These are phyloP conservation scores for Teleiodes luculella DNA, from an alignment of 2,888 invertebrate species.

Conservation along the genomic window DNA sequence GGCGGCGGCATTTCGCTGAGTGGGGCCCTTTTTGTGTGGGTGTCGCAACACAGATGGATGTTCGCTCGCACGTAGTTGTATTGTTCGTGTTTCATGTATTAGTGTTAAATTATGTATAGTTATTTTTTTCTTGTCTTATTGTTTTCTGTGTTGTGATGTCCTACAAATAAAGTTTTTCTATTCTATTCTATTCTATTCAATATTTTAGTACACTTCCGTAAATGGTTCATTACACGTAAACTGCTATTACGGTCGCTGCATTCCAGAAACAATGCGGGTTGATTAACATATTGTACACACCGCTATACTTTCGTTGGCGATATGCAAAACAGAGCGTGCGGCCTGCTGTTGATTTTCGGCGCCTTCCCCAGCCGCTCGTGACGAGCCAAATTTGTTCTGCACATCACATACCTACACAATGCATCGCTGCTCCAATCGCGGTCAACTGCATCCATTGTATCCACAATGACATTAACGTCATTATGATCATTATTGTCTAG, in stretches of 20 bases:
- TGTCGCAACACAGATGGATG: too few relatives aligned
- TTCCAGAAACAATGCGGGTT: constrained; percentile 45
- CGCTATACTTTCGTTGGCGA: constrained; percentile 68
- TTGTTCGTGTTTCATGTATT: too few relatives aligned
- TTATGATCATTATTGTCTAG: constrained; percentile 48
- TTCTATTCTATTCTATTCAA: too few relatives aligned
- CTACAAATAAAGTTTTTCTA: too few relatives aligned
- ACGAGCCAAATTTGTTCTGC: constrained; percentile 41
- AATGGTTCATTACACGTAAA: background rate
- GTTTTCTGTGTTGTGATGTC: too few relatives aligned
- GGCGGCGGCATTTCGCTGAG: too few relatives aligned
- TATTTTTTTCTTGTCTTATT: too few relatives aligned
- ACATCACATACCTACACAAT: constrained; percentile 33
- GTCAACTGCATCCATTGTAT: constrained; percentile 28
- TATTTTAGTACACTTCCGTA: constrained; percentile 9
- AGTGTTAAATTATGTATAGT: too few relatives aligned
- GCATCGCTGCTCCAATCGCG: constrained; percentile 20
- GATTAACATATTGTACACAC: constrained; percentile 38
- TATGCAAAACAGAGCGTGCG: constrained; percentile 72
- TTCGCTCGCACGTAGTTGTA: too few relatives aligned
- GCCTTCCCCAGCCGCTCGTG: constrained; percentile 39
- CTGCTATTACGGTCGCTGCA: constrained; percentile 31
- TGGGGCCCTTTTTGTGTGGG: too few relatives aligned
- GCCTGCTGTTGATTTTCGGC: constrained; percentile 32
- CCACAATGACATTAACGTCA: constrained; percentile 40